A percentile compares a stretch with the other conserved stretches of the same genome.
These are phyloP conservation scores for Tangara arthus DNA, from an alignment of 2,797 vertebrate genomes.

Conservation along the genomic window DNA sequence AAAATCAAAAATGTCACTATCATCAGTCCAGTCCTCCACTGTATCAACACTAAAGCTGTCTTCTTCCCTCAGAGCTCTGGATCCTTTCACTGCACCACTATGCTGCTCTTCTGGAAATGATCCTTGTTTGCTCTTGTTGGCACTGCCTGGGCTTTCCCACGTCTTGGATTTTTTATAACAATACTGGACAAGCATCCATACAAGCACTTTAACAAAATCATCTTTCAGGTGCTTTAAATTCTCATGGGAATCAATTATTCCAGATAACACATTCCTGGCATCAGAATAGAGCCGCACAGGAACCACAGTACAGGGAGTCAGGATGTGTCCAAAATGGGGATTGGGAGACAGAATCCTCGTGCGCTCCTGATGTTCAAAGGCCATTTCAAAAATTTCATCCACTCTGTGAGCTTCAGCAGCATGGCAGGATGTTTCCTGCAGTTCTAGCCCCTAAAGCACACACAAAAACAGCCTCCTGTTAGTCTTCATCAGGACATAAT, in stretches of 20 bases:
- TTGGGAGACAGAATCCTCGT: slow-evolving; percentile 81
- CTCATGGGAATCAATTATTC: slow-evolving; percentile 94
- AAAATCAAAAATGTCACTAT: slow-evolving; percentile 87
- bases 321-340: slow-evolving; percentile 88
- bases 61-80: slow-evolving; percentile 77
- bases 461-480: background rate
- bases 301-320: slow-evolving; percentile 88
- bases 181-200: slow-evolving; percentile 91
- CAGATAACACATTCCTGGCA: slow-evolving; percentile 89
- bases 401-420: slow-evolving; percentile 92
- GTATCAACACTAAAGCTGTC: slow-evolving; percentile 82
- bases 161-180: slow-evolving; percentile 80
- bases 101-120: background rate
- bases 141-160: slow-evolving; percentile 39
- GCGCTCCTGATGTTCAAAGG: slow-evolving; percentile 85
- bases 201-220: slow-evolving; percentile 90
- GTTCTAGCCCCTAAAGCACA: slow-evolving; percentile 87
- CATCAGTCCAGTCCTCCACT: slow-evolving; percentile 90
- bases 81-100: background rate
- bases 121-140: background rate
- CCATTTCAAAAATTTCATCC: slow-evolving; percentile 92
- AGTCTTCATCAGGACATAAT: background rate
- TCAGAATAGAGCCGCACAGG: slow-evolving; percentile 91
- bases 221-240: slow-evolving; percentile 91
- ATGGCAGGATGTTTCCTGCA: slow-evolving; percentile 97